phyloP scores from a whole-genome alignment of 2,888 invertebrate genomes.

The Pristionchus mayeri region DNA sequence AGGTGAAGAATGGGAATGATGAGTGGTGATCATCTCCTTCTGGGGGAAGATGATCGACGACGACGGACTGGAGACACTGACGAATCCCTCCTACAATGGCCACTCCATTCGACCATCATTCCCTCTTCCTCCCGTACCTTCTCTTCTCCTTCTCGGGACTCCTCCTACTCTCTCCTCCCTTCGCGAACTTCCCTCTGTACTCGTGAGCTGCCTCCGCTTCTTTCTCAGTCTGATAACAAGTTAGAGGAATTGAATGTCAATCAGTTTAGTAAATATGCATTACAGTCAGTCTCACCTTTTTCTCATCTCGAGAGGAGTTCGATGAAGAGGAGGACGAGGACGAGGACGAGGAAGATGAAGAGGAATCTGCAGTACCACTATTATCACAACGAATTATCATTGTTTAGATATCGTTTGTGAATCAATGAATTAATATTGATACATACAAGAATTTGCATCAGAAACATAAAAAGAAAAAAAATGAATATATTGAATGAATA shows the following conservation, averaged over 20 bases:
- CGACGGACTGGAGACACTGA: not conserved
- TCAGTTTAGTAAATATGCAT: not conserved
- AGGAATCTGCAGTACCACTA: not conserved
- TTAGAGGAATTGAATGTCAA: not conserved
- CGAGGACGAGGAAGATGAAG: constrained; percentile 13
- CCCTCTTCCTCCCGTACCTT: not conserved
- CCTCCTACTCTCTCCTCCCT: not conserved
- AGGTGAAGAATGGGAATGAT: not conserved
- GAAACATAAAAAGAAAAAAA: not conserved
- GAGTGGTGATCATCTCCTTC: constrained; percentile 36
- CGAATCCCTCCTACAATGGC: not conserved
- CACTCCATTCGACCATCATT: not conserved
- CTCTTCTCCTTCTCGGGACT: constrained; percentile 37
- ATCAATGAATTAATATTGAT: not conserved
- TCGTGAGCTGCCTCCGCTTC: constrained; percentile 1
- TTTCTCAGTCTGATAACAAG: constrained; percentile 15
- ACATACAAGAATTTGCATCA: no score
- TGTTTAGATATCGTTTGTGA: not conserved
- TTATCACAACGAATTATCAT: not conserved
- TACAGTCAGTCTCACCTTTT: not conserved
- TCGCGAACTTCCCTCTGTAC: constrained; percentile 36
- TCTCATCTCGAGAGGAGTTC: constrained; percentile 15
- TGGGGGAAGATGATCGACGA: constrained; percentile 31
- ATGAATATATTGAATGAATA: not conserved
- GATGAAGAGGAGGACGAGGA: not conserved